Conservation (phyloP, 2,113 vertebrate species). For the Crotalus viridis region DNA sequence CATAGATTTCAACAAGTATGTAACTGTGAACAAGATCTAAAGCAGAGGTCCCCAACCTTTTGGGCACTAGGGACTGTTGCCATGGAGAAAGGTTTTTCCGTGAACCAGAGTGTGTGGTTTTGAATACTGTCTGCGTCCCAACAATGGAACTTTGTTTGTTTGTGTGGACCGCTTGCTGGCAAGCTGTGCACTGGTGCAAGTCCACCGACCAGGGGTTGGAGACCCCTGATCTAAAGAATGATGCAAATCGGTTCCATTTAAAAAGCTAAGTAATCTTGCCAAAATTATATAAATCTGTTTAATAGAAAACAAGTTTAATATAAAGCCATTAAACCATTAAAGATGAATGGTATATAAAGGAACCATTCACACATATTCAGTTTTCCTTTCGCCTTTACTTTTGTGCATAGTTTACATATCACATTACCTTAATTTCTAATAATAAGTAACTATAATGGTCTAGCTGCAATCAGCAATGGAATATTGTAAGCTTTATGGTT, state of each 20-base stretch:
- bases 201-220: too few relatives aligned
- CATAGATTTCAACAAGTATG: not conserved
- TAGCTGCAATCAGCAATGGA: not conserved
- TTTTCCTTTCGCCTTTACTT: not conserved
- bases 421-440: not conserved
- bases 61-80: too few relatives aligned
- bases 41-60: not conserved
- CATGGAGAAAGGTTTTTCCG: too few relatives aligned
- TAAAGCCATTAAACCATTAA: not conserved
- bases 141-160: too few relatives aligned
- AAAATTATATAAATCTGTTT: not conserved
- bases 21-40: not conserved
- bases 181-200: too few relatives aligned
- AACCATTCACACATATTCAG: not conserved
- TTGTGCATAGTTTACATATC: not conserved
- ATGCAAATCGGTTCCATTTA: not conserved
- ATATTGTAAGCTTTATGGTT: not conserved
- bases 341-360: not conserved
- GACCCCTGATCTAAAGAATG: not conserved
- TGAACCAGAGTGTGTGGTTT: too few relatives aligned
- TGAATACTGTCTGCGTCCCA: too few relatives aligned
- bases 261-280: not conserved
- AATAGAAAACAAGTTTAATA: not conserved
- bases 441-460: not conserved
- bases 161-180: too few relatives aligned